phyloP scores from a whole-genome alignment of 1,140 invertebrate species.

The Fopius arisanus region DNA sequence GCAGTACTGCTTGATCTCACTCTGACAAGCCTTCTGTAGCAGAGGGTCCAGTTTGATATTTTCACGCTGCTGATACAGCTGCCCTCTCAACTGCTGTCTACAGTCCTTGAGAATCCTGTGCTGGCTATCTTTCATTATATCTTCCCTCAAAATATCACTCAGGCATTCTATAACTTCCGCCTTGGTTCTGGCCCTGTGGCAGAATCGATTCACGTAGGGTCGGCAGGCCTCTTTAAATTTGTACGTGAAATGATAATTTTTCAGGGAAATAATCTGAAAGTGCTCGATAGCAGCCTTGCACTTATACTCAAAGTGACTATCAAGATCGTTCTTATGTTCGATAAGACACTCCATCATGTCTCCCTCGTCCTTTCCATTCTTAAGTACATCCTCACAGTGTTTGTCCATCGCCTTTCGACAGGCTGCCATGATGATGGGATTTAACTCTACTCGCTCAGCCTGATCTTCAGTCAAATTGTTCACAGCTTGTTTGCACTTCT shows the following conservation, averaged over 20 bases:
- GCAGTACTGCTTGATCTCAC: constrained; percentile 84
- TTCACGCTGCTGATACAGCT: constrained; percentile 89
- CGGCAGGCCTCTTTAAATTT: constrained; percentile 96
- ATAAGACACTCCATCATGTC: constrained; percentile 95
- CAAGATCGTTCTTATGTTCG: constrained; percentile 87
- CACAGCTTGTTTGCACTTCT: constrained; percentile 77
- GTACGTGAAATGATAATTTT: constrained; percentile 93
- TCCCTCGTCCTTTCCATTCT: constrained; percentile 78
- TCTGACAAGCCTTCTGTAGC: constrained; percentile 75
- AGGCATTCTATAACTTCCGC: constrained; percentile 90
- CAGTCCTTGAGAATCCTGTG: constrained; percentile 86
- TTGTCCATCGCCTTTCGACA: constrained; percentile 85
- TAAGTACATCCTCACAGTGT: constrained; percentile 77
- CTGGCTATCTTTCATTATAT: constrained; percentile 80
- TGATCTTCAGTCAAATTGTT: constrained; percentile 91
- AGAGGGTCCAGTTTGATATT: constrained; percentile 86
- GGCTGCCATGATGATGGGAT: constrained; percentile 82
- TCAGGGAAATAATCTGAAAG: constrained; percentile 89
- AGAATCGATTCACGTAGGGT: constrained; percentile 82
- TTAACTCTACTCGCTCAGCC: constrained; percentile 85
- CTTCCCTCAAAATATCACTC: constrained; percentile 88
- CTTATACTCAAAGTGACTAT: constrained; percentile 78
- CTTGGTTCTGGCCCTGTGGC: constrained; percentile 80
- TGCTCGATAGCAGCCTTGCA: constrained; percentile 95
- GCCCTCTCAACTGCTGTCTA: constrained; percentile 85